phyloP scores from a whole-genome alignment of 2,113 vertebrate species.

The Erythrolamprus reginae region DNA sequence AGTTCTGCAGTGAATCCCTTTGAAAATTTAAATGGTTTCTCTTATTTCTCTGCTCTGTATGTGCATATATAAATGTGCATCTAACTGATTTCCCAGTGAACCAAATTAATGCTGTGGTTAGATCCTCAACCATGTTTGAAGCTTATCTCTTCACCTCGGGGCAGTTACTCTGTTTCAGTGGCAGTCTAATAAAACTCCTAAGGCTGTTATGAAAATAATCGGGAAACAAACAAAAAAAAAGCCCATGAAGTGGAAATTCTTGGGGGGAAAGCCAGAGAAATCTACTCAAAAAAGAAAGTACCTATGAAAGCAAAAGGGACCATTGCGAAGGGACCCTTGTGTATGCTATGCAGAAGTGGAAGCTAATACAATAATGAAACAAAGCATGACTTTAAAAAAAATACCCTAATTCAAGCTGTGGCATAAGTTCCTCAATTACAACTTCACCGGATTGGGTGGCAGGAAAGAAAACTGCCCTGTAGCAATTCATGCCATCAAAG shows the following conservation, averaged over 20 bases:
- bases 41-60: not conserved
- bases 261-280: not conserved
- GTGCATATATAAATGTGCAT: not conserved
- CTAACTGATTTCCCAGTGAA: not conserved
- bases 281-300: not conserved
- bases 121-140: not conserved
- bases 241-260: not conserved
- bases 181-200: not conserved
- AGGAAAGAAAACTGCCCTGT: not conserved
- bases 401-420: not conserved
- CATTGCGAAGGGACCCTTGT: not conserved
- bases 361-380: not conserved
- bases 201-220: not conserved
- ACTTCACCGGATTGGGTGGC: not conserved
- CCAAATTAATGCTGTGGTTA: not conserved
- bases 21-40: not conserved
- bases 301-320: not conserved
- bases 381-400: not conserved
- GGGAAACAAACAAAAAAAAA: not conserved
- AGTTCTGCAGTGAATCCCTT: not conserved
- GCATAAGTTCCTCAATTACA: not conserved
- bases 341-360: not conserved
- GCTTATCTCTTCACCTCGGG: not conserved
- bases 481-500: not conserved
- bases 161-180: not conserved